Conservation (phyloP, 1,140 invertebrate species). For the Ridgeia piscesae region DNA sequence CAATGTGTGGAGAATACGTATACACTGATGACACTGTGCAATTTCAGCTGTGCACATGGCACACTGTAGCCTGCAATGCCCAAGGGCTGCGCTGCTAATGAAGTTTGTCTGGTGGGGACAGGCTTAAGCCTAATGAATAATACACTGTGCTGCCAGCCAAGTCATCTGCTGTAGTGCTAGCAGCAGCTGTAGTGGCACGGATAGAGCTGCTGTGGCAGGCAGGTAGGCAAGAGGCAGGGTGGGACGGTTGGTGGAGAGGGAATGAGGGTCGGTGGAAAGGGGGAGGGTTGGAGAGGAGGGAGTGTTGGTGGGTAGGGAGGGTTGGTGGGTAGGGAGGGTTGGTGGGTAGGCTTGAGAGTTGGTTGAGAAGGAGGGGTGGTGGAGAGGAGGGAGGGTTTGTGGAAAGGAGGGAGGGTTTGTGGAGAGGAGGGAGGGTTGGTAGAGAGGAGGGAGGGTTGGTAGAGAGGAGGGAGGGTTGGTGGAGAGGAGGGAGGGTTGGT, state of each 20-base stretch:
- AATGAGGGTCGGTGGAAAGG: not conserved
- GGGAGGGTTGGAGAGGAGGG: not conserved
- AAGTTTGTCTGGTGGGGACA: not conserved
- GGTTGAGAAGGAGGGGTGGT: too few species aligned
- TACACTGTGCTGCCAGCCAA: not conserved
- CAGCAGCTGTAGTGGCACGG: not conserved
- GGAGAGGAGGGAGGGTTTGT: not conserved
- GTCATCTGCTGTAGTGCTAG: not conserved
- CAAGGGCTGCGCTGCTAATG: not conserved
- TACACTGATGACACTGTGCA: not conserved
- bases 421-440: not conserved
- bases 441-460: not conserved
- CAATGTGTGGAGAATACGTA: not conserved
- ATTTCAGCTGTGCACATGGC: not conserved
- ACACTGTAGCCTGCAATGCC: not conserved
- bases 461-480: not conserved
- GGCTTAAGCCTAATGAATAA: conserved; percentile 5
- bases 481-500: not conserved
- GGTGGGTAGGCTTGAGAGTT: not conserved
- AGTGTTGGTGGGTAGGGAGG: not conserved
- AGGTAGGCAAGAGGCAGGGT: too few species aligned
- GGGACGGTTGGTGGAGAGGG: not conserved
- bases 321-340: not conserved
- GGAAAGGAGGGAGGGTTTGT: not conserved
- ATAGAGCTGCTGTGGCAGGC: not conserved